These are phyloP conservation scores for Chelonus formosanus DNA, from an alignment of 2,888 invertebrate species.

Conservation along the genomic window DNA sequence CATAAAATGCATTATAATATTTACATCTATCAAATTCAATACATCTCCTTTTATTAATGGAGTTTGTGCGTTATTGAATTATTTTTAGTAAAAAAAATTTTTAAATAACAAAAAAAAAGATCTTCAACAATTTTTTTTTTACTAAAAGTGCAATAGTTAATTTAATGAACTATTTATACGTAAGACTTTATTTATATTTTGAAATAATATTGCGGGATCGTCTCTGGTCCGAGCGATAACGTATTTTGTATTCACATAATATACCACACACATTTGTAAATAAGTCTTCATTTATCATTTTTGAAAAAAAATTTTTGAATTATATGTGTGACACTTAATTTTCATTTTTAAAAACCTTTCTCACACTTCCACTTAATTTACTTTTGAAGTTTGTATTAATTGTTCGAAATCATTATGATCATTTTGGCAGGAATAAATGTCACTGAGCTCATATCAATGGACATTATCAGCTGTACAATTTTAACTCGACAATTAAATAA, in stretches of 20 bases:
- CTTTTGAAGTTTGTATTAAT: neutral
- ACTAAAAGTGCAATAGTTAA: constrained; percentile 28
- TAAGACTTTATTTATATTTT: constrained; percentile 55
- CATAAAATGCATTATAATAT: constrained; percentile 24
- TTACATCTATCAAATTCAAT: constrained; percentile 20
- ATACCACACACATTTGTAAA: constrained; percentile 48
- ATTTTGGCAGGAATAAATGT: constrained; percentile 1
- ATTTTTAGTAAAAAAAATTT: constrained; percentile 17
- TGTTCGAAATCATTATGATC: neutral
- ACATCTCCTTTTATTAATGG: constrained; percentile 30
- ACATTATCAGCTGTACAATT: constrained; percentile 3
- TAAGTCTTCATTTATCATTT: constrained; percentile 39
- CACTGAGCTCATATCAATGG: neutral
- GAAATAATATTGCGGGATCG: constrained; percentile 49
- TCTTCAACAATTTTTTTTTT: constrained; percentile 24
- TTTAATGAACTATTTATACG: constrained; percentile 46
- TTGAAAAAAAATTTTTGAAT: constrained; percentile 17
- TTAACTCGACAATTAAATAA: neutral
- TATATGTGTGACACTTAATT: neutral
- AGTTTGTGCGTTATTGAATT: constrained; percentile 19
- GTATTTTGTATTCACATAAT: constrained; percentile 52
- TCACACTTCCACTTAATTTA: constrained; percentile 1
- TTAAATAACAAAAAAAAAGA: constrained; percentile 2
- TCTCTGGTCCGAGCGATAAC: constrained; percentile 49
- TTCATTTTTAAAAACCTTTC: constrained; percentile 3